Base-by-base conservation (phyloP, 2,888 invertebrate genomes). In the Spodoptera exigua region DNA sequence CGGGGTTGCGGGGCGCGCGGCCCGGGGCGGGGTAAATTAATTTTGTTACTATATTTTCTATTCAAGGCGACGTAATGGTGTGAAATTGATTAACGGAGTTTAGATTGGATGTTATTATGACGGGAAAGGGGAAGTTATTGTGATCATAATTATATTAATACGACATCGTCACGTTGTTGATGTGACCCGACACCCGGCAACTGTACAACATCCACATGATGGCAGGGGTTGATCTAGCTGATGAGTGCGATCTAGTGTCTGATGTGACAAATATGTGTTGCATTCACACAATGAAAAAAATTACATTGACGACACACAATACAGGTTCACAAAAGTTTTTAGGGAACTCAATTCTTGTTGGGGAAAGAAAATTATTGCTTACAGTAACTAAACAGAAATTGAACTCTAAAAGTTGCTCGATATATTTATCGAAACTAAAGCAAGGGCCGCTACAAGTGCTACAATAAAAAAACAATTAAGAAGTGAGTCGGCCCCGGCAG, bases 11-110 rank as follows among this genome's bases (percentile, higher is more conserved):
- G 16, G 36, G 10, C 0, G 32, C n/a, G 17, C 35, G 14, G 18
- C 13, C 0, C 27, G 1, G 27, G 54, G 36, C 21, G 32, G 72
- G 27, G 44, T 73, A 65, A 73, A 76, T 76, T 74, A 74, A 76
- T 74, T 76, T 73, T 46, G 65, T 74, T 61, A 65, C 58, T 69
- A 74, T 74, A 73, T 76, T 76, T 65, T 65, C 56, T 61, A 73
- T 74, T 74, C 57, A 69, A 61, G 40, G 45, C 69, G 57, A 47
- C 43, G 74, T 69, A 72, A 76, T 73, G 76, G 64, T 47, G 58
- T 45, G 69, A 56, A 68, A 64, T 74, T 73, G 73, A 72, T 68
- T 71, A 69, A 69, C 68, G 61, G 54, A 40, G 39, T 68, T 72
- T 61, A 55, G 73, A 68, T 67, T 66, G 68, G 49, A 44, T 57